Evolutionary conservation across 2,113 vertebrate genomes (phyloP).

Genomic region (Pseudorasbora parva): DNA sequence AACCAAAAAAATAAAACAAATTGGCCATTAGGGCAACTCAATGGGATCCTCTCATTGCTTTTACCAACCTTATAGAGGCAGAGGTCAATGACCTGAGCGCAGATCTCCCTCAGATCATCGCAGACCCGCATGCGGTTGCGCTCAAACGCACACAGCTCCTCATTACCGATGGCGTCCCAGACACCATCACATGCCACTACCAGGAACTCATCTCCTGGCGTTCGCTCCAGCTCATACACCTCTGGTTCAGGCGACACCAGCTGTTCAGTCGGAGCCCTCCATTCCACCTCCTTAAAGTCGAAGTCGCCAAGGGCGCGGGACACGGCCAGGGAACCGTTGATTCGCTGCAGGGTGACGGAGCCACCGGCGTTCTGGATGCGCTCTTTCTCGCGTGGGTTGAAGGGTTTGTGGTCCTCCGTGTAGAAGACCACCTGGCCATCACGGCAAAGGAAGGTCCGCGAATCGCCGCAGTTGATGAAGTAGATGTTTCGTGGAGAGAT

Average conservation of each 20-base stretch:
- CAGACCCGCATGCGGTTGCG: slow-evolving; percentile 77
- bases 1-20: too few species aligned
- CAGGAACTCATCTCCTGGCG: slow-evolving; percentile 77
- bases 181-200: slow-evolving; percentile 83
- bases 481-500: slow-evolving; percentile 78
- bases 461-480: slow-evolving; percentile 83
- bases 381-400: slow-evolving; percentile 79
- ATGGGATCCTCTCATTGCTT: not conserved
- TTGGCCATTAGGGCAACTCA: not conserved
- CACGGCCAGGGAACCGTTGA: slow-evolving; percentile 83
- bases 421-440: slow-evolving; percentile 76
- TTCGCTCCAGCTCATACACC: slow-evolving; percentile 76
- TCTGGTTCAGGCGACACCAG: slow-evolving; percentile 84
- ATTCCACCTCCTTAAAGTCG: slow-evolving; percentile 78
- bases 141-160: slow-evolving; percentile 78
- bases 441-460: slow-evolving; percentile 79
- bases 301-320: slow-evolving; percentile 84
- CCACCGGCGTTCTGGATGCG: slow-evolving; percentile 83
- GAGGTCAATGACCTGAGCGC: slow-evolving; percentile 79
- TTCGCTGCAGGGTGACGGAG: slow-evolving; percentile 76
- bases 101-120: slow-evolving; percentile 79
- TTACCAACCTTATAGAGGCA: slow-evolving; percentile 84
- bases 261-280: slow-evolving; percentile 79
- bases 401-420: slow-evolving; percentile 84
- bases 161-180: slow-evolving; percentile 80